Percentiles rank a stretch among this genome's conserved stretches.
Evolutionary conservation across 2,797 vertebrate genomes (phyloP).

Genomic region (Myripristis murdjan): DNA sequence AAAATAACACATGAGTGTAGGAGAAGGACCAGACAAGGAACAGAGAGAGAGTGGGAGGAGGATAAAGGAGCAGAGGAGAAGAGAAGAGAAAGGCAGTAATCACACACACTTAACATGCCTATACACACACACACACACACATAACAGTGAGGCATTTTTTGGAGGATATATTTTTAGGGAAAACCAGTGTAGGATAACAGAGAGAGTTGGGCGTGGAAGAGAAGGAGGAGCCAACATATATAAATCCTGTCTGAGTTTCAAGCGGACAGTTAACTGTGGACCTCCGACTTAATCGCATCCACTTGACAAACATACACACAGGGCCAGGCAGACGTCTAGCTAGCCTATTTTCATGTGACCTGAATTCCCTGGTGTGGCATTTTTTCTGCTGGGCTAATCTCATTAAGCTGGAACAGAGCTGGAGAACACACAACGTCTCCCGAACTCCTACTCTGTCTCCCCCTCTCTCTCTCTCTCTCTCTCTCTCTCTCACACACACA

Average conservation of each 20-base stretch:
- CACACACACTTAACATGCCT: background rate
- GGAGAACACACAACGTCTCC: constrained; percentile 73
- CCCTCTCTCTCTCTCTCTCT: constrained; percentile 49
- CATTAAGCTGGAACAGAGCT: constrained; percentile 84
- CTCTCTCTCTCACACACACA: too few relatives aligned
- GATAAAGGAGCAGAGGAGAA: constrained; percentile 1
- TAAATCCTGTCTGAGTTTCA: constrained; percentile 85
- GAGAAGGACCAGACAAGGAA: constrained; percentile 33
- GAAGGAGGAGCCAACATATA: constrained; percentile 67
- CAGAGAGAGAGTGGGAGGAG: background rate
- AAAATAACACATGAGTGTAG: constrained; percentile 58
- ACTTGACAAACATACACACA: constrained; percentile 82
- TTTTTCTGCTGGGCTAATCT: constrained; percentile 86
- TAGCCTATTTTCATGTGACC: constrained; percentile 89
- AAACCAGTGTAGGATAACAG: constrained; percentile 49
- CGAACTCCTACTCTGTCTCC: constrained; percentile 70
- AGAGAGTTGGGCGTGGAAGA: constrained; percentile 37
- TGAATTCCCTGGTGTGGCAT: constrained; percentile 85
- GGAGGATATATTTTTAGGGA: constrained; percentile 29
- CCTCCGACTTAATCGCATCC: constrained; percentile 82
- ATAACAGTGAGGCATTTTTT: constrained; percentile 54
- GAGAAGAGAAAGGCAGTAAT: background rate
- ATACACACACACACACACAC: constrained; percentile 21
- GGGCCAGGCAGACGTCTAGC: constrained; percentile 85
- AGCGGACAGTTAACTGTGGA: constrained; percentile 71